Evolutionary conservation across 2,797 vertebrate genomes (phyloP), one percentile per base, ranked within the genome.

Genomic region (Cossypha caffra): DNA sequence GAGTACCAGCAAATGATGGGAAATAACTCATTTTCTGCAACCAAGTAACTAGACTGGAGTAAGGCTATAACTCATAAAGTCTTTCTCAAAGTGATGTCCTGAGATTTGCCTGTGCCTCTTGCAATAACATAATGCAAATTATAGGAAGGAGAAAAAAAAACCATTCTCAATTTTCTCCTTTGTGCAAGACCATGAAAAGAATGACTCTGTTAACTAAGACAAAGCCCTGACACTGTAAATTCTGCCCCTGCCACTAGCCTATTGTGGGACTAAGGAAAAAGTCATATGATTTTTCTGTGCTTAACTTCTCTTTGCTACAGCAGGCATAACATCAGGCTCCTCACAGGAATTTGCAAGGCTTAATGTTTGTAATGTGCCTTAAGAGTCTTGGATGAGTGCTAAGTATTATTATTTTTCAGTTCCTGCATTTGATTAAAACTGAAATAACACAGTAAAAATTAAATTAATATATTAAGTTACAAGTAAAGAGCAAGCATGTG

Each of bases 1-100:
- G 96, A 98, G 96, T 88, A 93, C 83, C 88, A 95, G 93, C 87
- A 96, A 97, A 97, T 69, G 79, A 92, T 64, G 87, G 91, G 97
- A 94, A 97, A 96, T 89, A 98, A 97, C 98, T 97, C 92, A 96
- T 97, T 97, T 97, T 93, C 96, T 95, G 95, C 85, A 97, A 97
- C 96, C 74, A 92, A 97, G 88, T 84, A 97, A 96, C 83, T 86
- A 95, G 77, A 38, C 31, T 86, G 54, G 74, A 96, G 91, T 92
- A 97, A 96, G 93, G 90, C 93, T 96, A 47, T 86, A 96, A 92
- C 62, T 95, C 40, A 66, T 88, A 58, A 72, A 78, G 47, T 92
- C 66, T 88, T 95, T 96, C 74, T 93, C n/a, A 40, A 86, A 86
- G 63, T 66, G 91, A 95, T 80, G 78, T 92, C 80, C 88, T 81